These are phyloP conservation scores for Aphelinus certus DNA, from an alignment of 1,140 invertebrate genomes.

Conservation along the genomic window DNA sequence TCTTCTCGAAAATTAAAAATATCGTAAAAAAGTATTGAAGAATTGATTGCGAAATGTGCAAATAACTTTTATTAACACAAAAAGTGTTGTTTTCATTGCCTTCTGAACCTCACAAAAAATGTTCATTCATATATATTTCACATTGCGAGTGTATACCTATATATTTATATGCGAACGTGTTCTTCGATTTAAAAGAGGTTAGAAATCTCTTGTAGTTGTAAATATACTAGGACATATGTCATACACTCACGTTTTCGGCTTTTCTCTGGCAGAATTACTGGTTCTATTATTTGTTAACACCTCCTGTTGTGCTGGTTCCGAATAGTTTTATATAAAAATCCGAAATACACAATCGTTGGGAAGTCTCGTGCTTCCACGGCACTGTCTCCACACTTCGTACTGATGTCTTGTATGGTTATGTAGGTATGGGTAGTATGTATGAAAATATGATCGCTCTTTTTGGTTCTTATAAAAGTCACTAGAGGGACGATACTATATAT, in stretches of 20 bases:
- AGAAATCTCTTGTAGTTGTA: conserved; percentile 20
- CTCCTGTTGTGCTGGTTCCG: neutral
- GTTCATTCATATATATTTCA: too few relatives aligned
- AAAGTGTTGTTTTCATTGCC: too few relatives aligned
- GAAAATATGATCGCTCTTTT: neutral
- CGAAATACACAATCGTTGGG: conserved; percentile 3
- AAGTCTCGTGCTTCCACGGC: conserved; percentile 8
- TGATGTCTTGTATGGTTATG: too few relatives aligned
- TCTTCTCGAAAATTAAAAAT: too few relatives aligned
- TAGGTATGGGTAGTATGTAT: neutral
- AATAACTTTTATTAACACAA: too few relatives aligned
- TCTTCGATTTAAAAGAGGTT: conserved; percentile 10
- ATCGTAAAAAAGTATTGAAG: too few relatives aligned
- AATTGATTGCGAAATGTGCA: too few relatives aligned
- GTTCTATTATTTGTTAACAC: neutral
- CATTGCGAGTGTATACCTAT: too few relatives aligned
- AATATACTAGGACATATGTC: conserved; percentile 3
- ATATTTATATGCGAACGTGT: neutral
- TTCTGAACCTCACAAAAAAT: too few relatives aligned
- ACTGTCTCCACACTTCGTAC: neutral
- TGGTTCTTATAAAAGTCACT: neutral
- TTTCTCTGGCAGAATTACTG: neutral
- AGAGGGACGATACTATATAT: too few relatives aligned
- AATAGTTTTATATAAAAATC: neutral
- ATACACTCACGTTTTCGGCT: conserved; percentile 14